A percentile compares a stretch with the other conserved stretches of the same genome.
Conservation (phyloP, 1,140 invertebrate species). For the Carcinoscorpius rotundicauda region DNA sequence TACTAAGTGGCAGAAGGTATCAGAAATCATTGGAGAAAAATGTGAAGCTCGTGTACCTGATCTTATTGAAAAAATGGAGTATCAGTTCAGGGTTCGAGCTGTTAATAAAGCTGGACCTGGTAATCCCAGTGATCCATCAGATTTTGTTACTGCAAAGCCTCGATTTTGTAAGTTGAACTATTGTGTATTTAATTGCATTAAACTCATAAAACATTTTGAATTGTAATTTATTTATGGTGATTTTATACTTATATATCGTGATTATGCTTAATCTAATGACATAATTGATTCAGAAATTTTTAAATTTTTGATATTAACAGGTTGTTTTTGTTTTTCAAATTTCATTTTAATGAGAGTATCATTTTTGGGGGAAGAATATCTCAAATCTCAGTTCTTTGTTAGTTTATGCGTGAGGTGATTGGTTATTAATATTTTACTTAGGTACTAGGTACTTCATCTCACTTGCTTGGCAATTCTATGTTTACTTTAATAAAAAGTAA, state of each 20-base stretch:
- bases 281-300: constrained; percentile 72
- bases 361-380: no score
- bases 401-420: no score
- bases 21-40: constrained; percentile 65
- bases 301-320: constrained; percentile 40
- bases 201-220: constrained; percentile 86
- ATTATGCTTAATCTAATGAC: constrained; percentile 52
- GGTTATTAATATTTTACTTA: no score
- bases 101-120: constrained; percentile 89
- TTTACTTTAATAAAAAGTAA: no score
- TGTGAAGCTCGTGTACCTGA: constrained; percentile 58
- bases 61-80: constrained; percentile 86
- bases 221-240: constrained; percentile 89
- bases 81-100: constrained; percentile 91
- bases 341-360: no score
- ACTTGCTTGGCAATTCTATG: no score
- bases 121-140: constrained; percentile 80
- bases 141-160: constrained; percentile 20
- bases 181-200: constrained; percentile 45
- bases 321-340: no score
- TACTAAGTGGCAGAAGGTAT: constrained; percentile 79
- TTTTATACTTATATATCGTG: not conserved
- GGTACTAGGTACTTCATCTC: no score
- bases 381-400: no score
- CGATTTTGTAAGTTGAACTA: constrained; percentile 47